A percentile compares a stretch with the other conserved stretches of the same genome.
phyloP scores from a whole-genome alignment of 2,797 vertebrate genomes.

The Onychomys leucogaster region DNA sequence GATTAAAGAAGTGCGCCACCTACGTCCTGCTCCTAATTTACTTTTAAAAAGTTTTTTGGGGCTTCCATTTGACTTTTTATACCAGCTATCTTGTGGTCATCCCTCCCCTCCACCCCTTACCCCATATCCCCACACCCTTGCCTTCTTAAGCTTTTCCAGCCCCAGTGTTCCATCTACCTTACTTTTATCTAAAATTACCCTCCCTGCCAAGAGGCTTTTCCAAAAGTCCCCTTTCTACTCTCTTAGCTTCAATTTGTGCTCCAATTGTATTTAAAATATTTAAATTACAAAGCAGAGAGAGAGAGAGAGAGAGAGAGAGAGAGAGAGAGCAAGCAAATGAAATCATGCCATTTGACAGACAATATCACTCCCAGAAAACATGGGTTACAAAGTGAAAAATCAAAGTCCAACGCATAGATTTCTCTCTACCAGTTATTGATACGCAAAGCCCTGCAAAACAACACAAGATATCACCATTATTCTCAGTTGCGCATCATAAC shows the following conservation, averaged over 20 bases:
- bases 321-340: background rate
- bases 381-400: background rate
- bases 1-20: no score
- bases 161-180: background rate
- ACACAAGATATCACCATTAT: background rate
- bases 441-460: background rate
- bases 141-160: background rate
- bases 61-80: background rate
- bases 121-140: background rate
- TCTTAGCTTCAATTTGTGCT: background rate
- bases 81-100: background rate
- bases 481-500: background rate
- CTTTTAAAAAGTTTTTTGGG: background rate
- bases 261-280: background rate
- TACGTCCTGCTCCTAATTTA: no score
- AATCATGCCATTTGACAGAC: background rate
- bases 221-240: background rate
- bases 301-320: background rate
- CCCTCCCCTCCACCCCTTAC: background rate
- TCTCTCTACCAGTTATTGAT: background rate
- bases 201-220: background rate
- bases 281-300: background rate
- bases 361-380: background rate
- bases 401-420: background rate
- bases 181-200: background rate